Conservation (phyloP, 1,140 invertebrate species). For the Luehdorfia chinensis region DNA sequence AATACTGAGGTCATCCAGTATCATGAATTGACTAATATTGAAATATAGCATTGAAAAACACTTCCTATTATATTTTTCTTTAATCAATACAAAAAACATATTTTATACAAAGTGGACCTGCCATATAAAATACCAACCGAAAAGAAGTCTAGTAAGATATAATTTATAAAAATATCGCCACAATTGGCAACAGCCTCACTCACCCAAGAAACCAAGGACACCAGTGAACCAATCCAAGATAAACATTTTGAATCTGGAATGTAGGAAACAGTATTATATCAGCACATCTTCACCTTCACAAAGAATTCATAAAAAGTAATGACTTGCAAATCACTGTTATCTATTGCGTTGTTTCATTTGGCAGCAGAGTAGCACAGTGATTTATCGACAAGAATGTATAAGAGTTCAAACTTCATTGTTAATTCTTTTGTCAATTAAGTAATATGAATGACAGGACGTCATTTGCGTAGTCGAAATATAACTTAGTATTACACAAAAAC, state of each 20-base stretch:
- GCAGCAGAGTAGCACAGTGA: slow-evolving; percentile 22
- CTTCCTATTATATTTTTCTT: no score
- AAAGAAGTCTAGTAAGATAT: no score
- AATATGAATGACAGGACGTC: slow-evolving; percentile 68
- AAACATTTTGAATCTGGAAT: slow-evolving; percentile 88
- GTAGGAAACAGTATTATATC: slow-evolving; percentile 38
- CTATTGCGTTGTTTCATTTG: slow-evolving; percentile 31
- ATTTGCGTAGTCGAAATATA: slow-evolving; percentile 59
- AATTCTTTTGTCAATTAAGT: slow-evolving; percentile 50
- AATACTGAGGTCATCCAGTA: no score
- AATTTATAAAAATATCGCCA: no score
- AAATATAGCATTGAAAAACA: no score
- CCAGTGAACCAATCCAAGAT: slow-evolving; percentile 98
- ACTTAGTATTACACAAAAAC: slow-evolving; percentile 32
- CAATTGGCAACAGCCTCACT: no score
- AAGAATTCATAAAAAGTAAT: slow-evolving; percentile 47
- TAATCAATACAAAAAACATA: no score
- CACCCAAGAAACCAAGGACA: slow-evolving; percentile 96
- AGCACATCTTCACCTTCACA: slow-evolving; percentile 40
- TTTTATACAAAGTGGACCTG: no score
- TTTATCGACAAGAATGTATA: slow-evolving; percentile 23
- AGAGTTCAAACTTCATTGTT: slow-evolving; percentile 30
- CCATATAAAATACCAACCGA: no score
- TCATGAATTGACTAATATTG: no score
- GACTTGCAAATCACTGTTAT: slow-evolving; percentile 60